Evolutionary conservation across 2,888 invertebrate species (phyloP), one percentile per base, ranked within the genome.

Genomic region (Julus scanicus): DNA sequence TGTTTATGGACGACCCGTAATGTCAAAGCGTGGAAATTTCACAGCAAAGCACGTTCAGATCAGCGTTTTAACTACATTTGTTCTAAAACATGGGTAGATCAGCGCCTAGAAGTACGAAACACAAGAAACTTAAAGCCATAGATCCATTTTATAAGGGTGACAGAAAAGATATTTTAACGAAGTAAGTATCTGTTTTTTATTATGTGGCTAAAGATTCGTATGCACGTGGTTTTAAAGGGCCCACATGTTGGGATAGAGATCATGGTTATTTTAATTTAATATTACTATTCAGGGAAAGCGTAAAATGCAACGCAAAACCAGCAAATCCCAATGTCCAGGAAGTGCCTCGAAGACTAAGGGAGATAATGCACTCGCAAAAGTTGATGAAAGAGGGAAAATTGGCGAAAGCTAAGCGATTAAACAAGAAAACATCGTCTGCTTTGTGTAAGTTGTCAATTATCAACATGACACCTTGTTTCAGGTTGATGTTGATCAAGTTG

Each of bases 71-170:
- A 29, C 29, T 29, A 83, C 17, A 83, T 83, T 84, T 84, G 2
- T 6, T 37, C 11, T 49, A 4, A 87, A 87, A 92, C 3, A 88
- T 88, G 88, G 87, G 87, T n/a, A 40, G 87, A 87, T 87, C 49
- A 49, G 84, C 87, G 9, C 80, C 48, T 13, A 87, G 37, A 49
- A 88, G 88, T 84, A 88, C 39, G 8, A 83, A 63, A 87, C 88
- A 88, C 57, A 88, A 88, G 80, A 88, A 88, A 48, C 29, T 88
- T 4, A 88, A 88, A 37, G 87, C 88, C n/a, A 57, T 88, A 37
- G 88, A 88, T 88, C 88, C 88, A n/a, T 88, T 87, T 88, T 88
- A 87, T 83, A 40, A 83, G 11, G 88, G 87, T 17, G 88, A 87
- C 17, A 40, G 88, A 49, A 71, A 84, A 49, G 13, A 80, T 44